Base-by-base conservation (phyloP, 1,140 invertebrate genomes). In the Pogonomyrmex californicus region DNA sequence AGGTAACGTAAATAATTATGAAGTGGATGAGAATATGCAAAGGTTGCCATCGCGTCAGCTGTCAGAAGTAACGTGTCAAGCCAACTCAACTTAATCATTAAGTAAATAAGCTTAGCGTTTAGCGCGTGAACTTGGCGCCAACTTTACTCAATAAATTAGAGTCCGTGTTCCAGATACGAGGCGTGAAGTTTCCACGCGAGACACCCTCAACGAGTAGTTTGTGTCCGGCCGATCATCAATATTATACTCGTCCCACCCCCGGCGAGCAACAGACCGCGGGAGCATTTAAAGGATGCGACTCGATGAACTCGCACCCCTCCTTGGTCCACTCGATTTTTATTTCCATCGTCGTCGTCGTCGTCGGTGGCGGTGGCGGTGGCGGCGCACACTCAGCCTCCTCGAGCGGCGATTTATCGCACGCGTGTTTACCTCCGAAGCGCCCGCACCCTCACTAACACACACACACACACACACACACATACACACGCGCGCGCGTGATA, bases 71-170 rank as follows among this genome's bases (percentile, higher is more conserved):
- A 83, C 30, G n/a, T 56, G 54, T 83, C 79, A 41, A 75, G 68
- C 56, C 54, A 38, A 83, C 54, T 83, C 54, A 38, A 83, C 79
- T 75, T 73, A 75, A 83, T 83, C 68, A 75, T 83, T 75, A 75
- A 83, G 54, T 83, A 83, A 83, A 83, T 83, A 83, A 83, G 79
- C 79, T 83, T 75, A 75, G 68, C 79, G 79, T 83, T 83, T 83
- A 83, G 68, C 79, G 33, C 54, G 54, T 49, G 44, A 83, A 83
- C 79, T 83, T 60, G 7, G 41, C 54, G 68, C 36, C 68, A 83
- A 83, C 66, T 83, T 83, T 62, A 44, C 54, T 60, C 54, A 47
- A 83, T 83, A 83, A 83, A 83, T 83, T 83, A 75, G 56, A 75
- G 79, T 17, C 68, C 49, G 54, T 49, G 79, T 47, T 49, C 68